Conservation (phyloP, 2,888 invertebrate species). For the Papilio gigon region DNA sequence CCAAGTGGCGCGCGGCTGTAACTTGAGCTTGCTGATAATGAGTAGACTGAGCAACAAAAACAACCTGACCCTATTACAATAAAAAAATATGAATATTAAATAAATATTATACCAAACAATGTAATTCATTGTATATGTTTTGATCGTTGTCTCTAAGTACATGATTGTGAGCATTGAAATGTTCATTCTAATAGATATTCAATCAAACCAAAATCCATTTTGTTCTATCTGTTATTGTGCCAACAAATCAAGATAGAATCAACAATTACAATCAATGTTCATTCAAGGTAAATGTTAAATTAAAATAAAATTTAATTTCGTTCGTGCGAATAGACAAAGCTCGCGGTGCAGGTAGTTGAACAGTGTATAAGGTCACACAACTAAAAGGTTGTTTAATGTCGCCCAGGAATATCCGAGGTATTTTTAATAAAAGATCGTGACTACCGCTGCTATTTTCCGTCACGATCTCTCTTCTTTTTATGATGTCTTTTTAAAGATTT, state of each 20-base stretch:
- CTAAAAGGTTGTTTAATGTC: conserved; percentile 23
- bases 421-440: conserved; percentile 33
- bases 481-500: not conserved
- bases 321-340: conserved; percentile 10
- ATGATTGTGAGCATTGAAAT: too few relatives aligned
- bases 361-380: conserved; percentile 33
- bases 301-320: not conserved
- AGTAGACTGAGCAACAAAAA: not conserved
- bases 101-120: too few relatives aligned
- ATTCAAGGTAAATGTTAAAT: conserved; percentile 20
- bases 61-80: not conserved
- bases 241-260: conserved; percentile 15
- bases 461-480: conserved; percentile 28
- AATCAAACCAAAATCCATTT: not conserved
- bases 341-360: conserved; percentile 8
- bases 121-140: too few relatives aligned
- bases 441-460: conserved; percentile 17
- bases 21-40: conserved; percentile 11
- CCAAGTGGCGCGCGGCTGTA: conserved; percentile 13
- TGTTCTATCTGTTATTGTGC: not conserved
- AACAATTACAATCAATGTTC: conserved; percentile 8
- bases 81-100: not conserved
- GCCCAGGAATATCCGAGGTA: conserved; percentile 27
- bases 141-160: too few relatives aligned
- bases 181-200: not conserved